Conservation (phyloP, 2,888 invertebrate genomes). For the Athalia rosae region DNA sequence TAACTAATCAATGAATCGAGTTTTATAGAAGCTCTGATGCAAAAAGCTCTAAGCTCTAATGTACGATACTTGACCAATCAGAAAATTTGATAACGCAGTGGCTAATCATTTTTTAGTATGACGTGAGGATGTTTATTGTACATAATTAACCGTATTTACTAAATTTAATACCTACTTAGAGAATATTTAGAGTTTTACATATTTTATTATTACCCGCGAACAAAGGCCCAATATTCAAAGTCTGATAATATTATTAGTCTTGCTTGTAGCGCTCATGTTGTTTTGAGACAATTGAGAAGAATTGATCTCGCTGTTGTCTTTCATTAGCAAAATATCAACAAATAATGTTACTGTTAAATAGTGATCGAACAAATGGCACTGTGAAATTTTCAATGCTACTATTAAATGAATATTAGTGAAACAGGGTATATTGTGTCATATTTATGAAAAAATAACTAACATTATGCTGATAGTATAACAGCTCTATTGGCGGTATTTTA, state of each 20-base stretch:
- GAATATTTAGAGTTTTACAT: background rate
- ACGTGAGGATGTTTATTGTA: conserved; percentile 3
- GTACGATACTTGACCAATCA: background rate
- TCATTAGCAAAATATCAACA: conserved; percentile 11
- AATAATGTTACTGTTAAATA: conserved; percentile 22
- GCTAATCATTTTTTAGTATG: conserved; percentile 12
- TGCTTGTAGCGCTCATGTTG: background rate
- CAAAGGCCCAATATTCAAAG: conserved; percentile 17
- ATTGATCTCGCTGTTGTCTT: conserved; percentile 20
- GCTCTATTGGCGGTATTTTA: background rate
- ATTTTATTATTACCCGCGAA: conserved; percentile 7
- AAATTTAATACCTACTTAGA: conserved; percentile 34
- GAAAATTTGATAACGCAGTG: conserved; percentile 9
- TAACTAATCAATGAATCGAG: background rate
- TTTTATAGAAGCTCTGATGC: background rate
- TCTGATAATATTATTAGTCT: conserved; percentile 33
- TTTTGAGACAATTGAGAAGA: background rate
- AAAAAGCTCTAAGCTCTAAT: background rate
- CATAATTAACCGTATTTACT: conserved; percentile 23
- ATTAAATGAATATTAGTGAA: conserved; percentile 1
- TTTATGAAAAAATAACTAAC: background rate
- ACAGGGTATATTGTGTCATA: conserved; percentile 32
- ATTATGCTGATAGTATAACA: background rate
- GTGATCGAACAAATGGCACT: background rate
- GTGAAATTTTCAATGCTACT: background rate